Base-by-base conservation (phyloP, 2,113 vertebrate genomes). In the Sylvia atricapilla region DNA sequence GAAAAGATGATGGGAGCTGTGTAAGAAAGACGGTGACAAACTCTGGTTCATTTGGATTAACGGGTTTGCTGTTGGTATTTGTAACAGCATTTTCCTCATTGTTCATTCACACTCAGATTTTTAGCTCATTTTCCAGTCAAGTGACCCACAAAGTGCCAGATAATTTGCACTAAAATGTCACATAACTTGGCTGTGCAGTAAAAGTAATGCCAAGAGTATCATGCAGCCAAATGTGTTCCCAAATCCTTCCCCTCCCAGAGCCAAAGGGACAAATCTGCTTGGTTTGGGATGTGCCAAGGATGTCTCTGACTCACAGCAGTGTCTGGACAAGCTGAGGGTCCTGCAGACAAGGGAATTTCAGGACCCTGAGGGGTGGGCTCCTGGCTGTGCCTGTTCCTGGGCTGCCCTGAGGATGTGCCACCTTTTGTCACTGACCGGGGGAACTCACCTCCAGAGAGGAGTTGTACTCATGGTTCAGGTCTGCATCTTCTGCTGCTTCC, bases 401-500 rank as follows among this genome's bases (percentile, higher is more conserved):
- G 20, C n/a, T 60, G 33, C 25, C 68, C 47, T 46, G 46, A 79
- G 16, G 10, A 33, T 8, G 25, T 0, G 17, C 63, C 44, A 8
- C 9, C 0, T 66, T 88, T 69, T 69, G 55, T 41, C 59, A 35
- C 25, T 33, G 35, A 37, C 10, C 11, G 8, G 49, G 35, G 27
- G 44, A 55, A 96, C 98, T 96, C 97, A 99, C 99, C 98, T 98
- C 97, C 43, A 99, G 94, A 1, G 99, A 99, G 28, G 98, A 97
- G 31, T 99, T 99, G 98, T 98, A 99, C 52, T 99, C 98, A 0
- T 99, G 99, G 56, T 98, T 98, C 49, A 99, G 96, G 95, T 99
- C 99, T 22, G 99, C 99, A 3, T 99, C 99, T 87, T 99, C 99
- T 8, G 99, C 99, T 72, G 98, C 98, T 87, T 99, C 98, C 59